Base-by-base conservation (phyloP, 2,113 vertebrate species). In the Cheirogaleus medius region DNA sequence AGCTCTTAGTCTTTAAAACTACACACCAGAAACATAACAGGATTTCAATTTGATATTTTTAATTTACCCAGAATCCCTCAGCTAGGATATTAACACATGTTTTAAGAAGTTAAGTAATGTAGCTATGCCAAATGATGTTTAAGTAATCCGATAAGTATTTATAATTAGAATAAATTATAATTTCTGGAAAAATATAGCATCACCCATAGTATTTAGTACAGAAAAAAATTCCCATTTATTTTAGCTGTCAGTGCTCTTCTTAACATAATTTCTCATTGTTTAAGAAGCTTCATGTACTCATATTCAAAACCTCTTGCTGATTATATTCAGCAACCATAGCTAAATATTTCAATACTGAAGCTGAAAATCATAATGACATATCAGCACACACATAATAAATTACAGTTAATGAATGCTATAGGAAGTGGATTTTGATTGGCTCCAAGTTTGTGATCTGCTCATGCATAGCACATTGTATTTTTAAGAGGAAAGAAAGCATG, bases 171-270 rank as follows among this genome's bases (percentile, higher is more conserved):
- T 95, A 81, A 86, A 68, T 58, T 54, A 94, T 44, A 97, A 97
- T 97, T 98, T 97, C 92, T 78, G 94, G 89, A 97, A 97, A 98
- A 93, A 91, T 39, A 52, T 97, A 80, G 93, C 76, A 97, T 98
- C 56, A 98, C 98, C 98, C 82, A 96, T 95, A 97, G 97, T 96
- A 93, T 96, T 97, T 97, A 95, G 90, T 95, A 96, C 95, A 98
- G 94, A 91, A 97, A 91, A 97, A 86, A 71, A 32, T 8, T 34
- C 32, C 44, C 2, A 89, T 20, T 91, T 98, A 90, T 98, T 60
- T 94, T 81, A 64, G 18, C 84, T 63, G 37, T 97, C 56, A 94
- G 1, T 93, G 32, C 1, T 34, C 49, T 92, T 97, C 64, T 96
- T 77, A 83, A 42, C 76, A 94, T 71, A 82, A 90, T 94, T 93